Base-by-base conservation (phyloP, 2,888 invertebrate genomes). In the Drosophila trichaetosa region DNA sequence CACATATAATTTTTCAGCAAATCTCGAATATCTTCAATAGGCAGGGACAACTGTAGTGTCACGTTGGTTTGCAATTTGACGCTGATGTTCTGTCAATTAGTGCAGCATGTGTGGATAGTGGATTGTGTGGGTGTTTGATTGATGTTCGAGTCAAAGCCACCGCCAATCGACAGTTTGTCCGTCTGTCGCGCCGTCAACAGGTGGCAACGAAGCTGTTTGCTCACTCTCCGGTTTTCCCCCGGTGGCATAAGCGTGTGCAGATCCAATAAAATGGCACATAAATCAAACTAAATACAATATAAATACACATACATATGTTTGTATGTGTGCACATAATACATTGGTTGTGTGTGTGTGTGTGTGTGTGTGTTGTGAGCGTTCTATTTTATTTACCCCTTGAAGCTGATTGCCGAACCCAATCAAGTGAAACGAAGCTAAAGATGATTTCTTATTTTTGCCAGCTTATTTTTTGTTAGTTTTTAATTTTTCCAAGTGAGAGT, bases 31-130 rank as follows among this genome's bases (percentile, higher is more conserved):
- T 36, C 16, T n/a, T 34, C 8, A 6, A n/a, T 76, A 77, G 67
- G 27, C 72, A 67, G 34, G 24, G 7, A 0, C 34, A 8, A 73
- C 86, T 74, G 89, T 87, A 73, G 18, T 82, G 80, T 79, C 80
- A 76, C 72, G 59, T 73, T 76, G 69, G 42, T 58, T 60, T 66
- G 69, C 77, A 81, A 82, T 87, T 85, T 87, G 77, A 82, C 75
- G 71, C 73, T 73, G 77, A 85, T 85, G 75, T 71, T 89, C 73
- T 89, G 85, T 87, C 85, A 85, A 85, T 85, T 85, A 85, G 85
- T 79, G 67, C 67, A 70, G 42, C 68, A 49, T 64, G 72, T 62
- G 72, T 56, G 56, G 36, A 27, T 38, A 27, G 54, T 67, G 46
- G 69, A n/a, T 54, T 36, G 87, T 70, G 84, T 83, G 84, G 84